A percentile compares a stretch with the other conserved stretches of the same genome.
These are phyloP conservation scores for Ichneumoninae sp. DNA, from an alignment of 2,888 invertebrate species.

Conservation along the genomic window DNA sequence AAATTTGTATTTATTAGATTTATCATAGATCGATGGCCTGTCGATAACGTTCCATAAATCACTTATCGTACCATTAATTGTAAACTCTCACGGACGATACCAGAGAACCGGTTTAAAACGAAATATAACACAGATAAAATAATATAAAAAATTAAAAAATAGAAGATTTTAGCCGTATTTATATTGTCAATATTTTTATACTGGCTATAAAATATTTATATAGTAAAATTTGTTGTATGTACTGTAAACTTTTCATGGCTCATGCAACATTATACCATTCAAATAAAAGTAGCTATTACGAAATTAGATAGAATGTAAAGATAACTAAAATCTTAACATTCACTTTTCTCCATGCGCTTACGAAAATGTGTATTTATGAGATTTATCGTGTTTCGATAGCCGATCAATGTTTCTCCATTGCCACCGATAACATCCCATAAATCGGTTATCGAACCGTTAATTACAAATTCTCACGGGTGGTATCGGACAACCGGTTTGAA, in stretches of 20 bases:
- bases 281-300: too few species aligned
- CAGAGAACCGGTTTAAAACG: background rate
- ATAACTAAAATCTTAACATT: too few species aligned
- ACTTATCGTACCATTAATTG: conserved; percentile 24
- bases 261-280: too few species aligned
- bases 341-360: too few species aligned
- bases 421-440: conserved; percentile 13
- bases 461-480: background rate
- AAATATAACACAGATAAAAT: background rate
- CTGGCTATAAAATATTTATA: too few species aligned
- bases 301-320: too few species aligned
- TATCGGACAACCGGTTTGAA: background rate
- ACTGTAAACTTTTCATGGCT: too few species aligned
- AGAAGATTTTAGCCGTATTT: too few species aligned
- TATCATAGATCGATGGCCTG: background rate
- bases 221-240: too few species aligned
- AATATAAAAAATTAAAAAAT: background rate
- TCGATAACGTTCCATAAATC: conserved; percentile 31
- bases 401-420: conserved; percentile 1
- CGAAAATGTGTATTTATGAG: background rate
- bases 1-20: background rate
- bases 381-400: background rate
- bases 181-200: too few species aligned
- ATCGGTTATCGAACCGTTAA: conserved; percentile 35
- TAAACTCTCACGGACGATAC: background rate